Evolutionary conservation across 2,888 invertebrate species (phyloP), one percentile per base, ranked within the genome.

Genomic region (Sycophila texana): DNA sequence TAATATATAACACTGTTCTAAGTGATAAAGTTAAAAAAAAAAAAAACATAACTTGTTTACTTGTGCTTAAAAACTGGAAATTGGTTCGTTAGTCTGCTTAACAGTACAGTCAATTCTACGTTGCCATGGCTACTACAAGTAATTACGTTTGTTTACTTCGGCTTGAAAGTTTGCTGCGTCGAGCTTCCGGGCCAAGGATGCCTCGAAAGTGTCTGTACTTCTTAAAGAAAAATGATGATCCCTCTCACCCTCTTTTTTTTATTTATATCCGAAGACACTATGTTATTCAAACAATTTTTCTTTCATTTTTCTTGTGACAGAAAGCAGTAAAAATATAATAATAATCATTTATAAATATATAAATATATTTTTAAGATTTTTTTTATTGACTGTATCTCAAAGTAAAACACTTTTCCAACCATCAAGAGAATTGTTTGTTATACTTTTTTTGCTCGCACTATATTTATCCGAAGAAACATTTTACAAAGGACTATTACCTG

Each of bases 61-160:
- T 39, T 39, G 10, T 10, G 10, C 39, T 39, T 39, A 10, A 39
- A 39, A 39, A 39, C 39, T 39, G 10, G 39, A 39, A 39, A 39
- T 39, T 39, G 39, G 39, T 39, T 39, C 39, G 39, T 39, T 10
- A 39, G 39, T 10, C 39, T 26, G 1, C 26, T 71, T 53, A 39
- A 60, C 53, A 13, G 67, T n/a, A 22, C 16, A 22, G 60, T 39
- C 66, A 67, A 67, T 30, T 10, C 13, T 16, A 18, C 20, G 74
- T 78, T 68, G 2, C 74, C 66, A 49, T 68, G 70, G 30, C 63
- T 58, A 68, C 72, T 65, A 12, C 74, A 63, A 74, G 78, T 70
- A 68, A 74, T 74, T 78, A 74, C 67, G 57, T 63, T 74, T 70
- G 70, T 74, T 72, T 77, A 71, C 77, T 60, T 14, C n/a, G 58